Evolutionary conservation across 2,888 invertebrate genomes (phyloP).

Genomic region (Dryococelus australis): DNA sequence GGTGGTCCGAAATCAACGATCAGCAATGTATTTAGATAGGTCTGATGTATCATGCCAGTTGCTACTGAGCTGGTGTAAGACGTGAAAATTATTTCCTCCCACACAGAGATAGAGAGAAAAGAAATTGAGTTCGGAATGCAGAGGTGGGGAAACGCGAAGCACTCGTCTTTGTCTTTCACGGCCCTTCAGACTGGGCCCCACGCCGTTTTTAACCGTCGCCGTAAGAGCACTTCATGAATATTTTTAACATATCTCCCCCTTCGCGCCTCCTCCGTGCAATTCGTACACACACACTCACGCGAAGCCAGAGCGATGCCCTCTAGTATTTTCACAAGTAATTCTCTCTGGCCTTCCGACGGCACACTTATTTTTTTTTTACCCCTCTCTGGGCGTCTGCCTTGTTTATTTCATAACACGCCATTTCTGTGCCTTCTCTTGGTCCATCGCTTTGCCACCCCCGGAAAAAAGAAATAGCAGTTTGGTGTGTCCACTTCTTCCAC

Average conservation of each 20-base stretch:
- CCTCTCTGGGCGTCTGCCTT: background rate
- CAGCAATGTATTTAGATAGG: too few relatives aligned
- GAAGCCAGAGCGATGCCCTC: background rate
- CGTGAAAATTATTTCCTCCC: too few relatives aligned
- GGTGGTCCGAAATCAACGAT: too few relatives aligned
- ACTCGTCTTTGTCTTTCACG: background rate
- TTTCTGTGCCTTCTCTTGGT: background rate
- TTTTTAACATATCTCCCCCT: background rate
- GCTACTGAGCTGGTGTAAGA: too few relatives aligned
- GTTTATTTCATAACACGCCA: background rate
- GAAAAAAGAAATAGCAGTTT: too few relatives aligned
- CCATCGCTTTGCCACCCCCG: too few relatives aligned
- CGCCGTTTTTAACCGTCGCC: background rate
- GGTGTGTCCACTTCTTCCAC: too few relatives aligned
- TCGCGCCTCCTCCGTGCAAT: background rate
- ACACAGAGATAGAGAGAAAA: too few relatives aligned
- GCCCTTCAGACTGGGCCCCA: background rate
- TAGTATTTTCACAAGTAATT: slow-evolving; percentile 3
- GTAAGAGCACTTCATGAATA: slow-evolving; percentile 16
- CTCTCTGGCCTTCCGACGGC: background rate
- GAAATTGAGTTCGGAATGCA: background rate
- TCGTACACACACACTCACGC: background rate
- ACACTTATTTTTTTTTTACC: background rate
- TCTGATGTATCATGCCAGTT: too few relatives aligned
- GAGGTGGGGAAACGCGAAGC: background rate